phyloP scores from a whole-genome alignment of 2,888 invertebrate species.

The Brachycybe producta region DNA sequence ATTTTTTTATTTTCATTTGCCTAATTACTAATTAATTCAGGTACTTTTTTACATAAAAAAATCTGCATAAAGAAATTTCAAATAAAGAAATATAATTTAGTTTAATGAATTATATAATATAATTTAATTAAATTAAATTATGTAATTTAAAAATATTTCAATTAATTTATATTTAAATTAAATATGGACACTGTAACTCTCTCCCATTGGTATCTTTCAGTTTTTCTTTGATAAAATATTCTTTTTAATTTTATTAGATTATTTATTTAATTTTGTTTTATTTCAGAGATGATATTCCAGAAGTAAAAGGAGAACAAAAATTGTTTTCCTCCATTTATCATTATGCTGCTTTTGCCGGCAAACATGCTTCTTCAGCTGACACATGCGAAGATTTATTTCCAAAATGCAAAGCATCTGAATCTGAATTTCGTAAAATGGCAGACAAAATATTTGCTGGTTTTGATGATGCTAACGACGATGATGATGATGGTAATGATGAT shows the following conservation, averaged over 20 bases:
- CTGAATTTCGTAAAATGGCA: slow-evolving; percentile 15
- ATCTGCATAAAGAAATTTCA: too few species aligned
- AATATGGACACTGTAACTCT: too few species aligned
- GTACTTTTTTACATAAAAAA: too few species aligned
- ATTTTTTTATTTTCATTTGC: too few species aligned
- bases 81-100: too few species aligned
- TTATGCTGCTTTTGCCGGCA: slow-evolving; percentile 15
- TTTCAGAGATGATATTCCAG: slow-evolving; percentile 13
- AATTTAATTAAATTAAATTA: too few species aligned
- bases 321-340: slow-evolving; percentile 15
- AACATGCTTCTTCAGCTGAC: neutral
- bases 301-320: slow-evolving; percentile 14
- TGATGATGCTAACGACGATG: slow-evolving; percentile 11
- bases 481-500: neutral
- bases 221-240: neutral
- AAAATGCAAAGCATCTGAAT: slow-evolving; percentile 16
- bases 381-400: slow-evolving; percentile 13
- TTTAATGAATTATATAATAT: too few species aligned
- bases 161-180: too few species aligned
- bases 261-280: slow-evolving; percentile 7
- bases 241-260: neutral
- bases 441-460: slow-evolving; percentile 16
- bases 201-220: neutral
- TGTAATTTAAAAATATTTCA: too few species aligned
- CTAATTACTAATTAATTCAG: too few species aligned